These are phyloP conservation scores for Platycercus adscitus DNA, from an alignment of 2,113 vertebrate species.

Conservation along the genomic window DNA sequence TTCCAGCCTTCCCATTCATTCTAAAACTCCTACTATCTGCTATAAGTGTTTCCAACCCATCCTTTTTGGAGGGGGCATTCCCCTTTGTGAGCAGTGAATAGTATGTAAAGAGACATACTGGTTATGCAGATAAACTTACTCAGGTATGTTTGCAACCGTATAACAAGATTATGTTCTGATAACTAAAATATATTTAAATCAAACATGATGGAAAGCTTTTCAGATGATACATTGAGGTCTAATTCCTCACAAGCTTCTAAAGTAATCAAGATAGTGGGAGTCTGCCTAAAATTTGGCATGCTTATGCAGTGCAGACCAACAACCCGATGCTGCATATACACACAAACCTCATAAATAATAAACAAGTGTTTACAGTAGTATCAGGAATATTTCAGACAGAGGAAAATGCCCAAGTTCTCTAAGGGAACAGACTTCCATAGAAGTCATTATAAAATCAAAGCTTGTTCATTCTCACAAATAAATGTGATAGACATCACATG, in stretches of 20 bases:
- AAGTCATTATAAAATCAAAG: background rate
- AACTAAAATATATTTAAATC: background rate
- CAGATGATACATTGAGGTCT: background rate
- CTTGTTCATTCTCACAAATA: background rate
- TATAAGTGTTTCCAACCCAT: rapidly evolving
- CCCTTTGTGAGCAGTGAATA: background rate
- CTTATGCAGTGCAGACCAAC: rapidly evolving
- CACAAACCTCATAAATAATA: background rate
- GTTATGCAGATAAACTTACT: background rate
- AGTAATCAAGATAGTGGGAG: background rate
- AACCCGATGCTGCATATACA: background rate
- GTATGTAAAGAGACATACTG: background rate
- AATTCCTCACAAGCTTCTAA: background rate
- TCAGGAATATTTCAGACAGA: background rate
- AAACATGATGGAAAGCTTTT: background rate
- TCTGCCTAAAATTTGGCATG: background rate
- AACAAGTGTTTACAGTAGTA: background rate
- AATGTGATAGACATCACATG: background rate
- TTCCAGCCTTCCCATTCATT: background rate
- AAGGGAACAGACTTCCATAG: background rate
- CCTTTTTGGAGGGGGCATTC: rapidly evolving
- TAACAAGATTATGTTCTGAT: background rate
- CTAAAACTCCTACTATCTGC: background rate
- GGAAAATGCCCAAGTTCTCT: background rate
- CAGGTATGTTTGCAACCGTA: background rate